Conservation (phyloP, 2,113 vertebrate species). For the Turdus rufiventris region DNA sequence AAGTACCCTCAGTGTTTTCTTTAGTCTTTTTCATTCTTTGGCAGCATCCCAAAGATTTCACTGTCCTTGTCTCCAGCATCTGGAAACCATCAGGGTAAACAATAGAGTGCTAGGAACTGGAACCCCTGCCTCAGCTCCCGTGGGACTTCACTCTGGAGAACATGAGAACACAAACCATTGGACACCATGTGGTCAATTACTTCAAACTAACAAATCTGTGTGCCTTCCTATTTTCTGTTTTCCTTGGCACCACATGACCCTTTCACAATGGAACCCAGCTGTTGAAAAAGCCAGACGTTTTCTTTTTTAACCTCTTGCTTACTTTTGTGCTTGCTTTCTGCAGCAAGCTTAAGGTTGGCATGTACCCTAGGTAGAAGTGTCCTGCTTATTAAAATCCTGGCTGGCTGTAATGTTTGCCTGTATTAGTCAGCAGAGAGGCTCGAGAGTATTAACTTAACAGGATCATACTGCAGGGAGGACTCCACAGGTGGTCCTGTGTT, state of each 20-base stretch:
- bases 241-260: slow-evolving; percentile 76
- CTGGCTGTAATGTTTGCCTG: slow-evolving; percentile 34
- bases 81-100: slow-evolving; percentile 96
- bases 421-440: slow-evolving; percentile 51
- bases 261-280: slow-evolving; percentile 76
- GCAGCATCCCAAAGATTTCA: slow-evolving; percentile 77
- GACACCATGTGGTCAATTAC: slow-evolving; percentile 84
- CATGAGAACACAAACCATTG: slow-evolving; percentile 79
- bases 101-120: slow-evolving; percentile 87
- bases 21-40: slow-evolving; percentile 79
- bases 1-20: slow-evolving; percentile 70
- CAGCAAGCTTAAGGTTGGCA: background rate
- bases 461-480: background rate
- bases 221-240: slow-evolving; percentile 82
- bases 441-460: slow-evolving; percentile 26
- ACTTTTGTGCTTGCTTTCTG: slow-evolving; percentile 20
- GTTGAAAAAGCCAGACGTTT: slow-evolving; percentile 62
- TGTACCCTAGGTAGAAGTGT: background rate
- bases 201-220: slow-evolving; percentile 82
- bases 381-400: slow-evolving; percentile 14
- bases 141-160: slow-evolving; percentile 81
- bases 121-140: slow-evolving; percentile 80
- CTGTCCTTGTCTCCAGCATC: slow-evolving; percentile 85
- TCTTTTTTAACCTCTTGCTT: slow-evolving; percentile 68
- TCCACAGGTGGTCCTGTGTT: slow-evolving; percentile 48